Conservation (phyloP, 1,140 invertebrate species). For the Caligus rogercresseyi region DNA sequence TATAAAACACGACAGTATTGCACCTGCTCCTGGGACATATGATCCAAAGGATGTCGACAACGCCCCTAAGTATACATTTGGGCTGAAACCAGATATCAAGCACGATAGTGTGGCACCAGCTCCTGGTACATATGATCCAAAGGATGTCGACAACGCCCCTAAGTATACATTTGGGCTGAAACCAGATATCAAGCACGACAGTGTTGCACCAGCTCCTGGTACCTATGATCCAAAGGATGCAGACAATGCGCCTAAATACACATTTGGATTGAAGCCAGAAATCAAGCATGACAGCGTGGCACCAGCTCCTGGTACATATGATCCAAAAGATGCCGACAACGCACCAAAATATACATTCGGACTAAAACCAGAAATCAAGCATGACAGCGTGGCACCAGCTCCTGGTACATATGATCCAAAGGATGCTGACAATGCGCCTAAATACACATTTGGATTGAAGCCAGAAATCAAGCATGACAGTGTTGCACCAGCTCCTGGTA, state of each 20-base stretch:
- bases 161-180: too few relatives aligned
- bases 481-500: constrained; percentile 5
- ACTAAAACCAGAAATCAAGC: constrained; percentile 1
- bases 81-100: too few relatives aligned
- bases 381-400: neutral
- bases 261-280: constrained; percentile 3
- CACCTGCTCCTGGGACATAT: too few relatives aligned
- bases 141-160: too few relatives aligned
- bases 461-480: neutral
- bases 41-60: too few relatives aligned
- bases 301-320: constrained; percentile 2
- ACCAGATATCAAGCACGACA: too few relatives aligned
- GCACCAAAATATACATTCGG: neutral
- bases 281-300: neutral
- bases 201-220: too few relatives aligned
- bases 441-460: constrained; percentile 1
- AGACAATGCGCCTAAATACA: neutral
- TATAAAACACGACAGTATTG: too few relatives aligned
- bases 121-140: too few relatives aligned
- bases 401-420: constrained; percentile 6
- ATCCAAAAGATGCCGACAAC: neutral
- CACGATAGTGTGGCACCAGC: too few relatives aligned
- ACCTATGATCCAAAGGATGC: neutral
- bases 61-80: too few relatives aligned
- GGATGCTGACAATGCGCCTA: neutral